Conservation (phyloP, 2,113 vertebrate species). For the Hippoglossus stenolepis region DNA sequence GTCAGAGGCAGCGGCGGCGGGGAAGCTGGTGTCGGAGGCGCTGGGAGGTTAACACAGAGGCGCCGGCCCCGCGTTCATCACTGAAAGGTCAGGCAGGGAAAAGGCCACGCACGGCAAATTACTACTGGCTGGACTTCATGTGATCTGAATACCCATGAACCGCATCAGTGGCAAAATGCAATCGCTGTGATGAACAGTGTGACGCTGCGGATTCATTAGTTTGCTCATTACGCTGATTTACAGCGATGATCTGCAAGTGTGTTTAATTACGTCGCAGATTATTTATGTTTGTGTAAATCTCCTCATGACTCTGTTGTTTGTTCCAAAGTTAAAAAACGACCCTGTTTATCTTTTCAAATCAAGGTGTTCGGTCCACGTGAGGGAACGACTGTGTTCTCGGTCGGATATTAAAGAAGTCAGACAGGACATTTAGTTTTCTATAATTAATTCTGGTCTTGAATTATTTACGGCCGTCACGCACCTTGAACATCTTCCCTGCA, state of each 20-base stretch:
- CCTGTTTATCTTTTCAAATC: neutral
- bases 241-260: neutral
- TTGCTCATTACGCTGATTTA: neutral
- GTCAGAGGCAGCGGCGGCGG: conserved; percentile 13
- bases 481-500: neutral
- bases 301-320: no score
- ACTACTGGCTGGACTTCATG: conserved; percentile 40
- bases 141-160: conserved; percentile 54
- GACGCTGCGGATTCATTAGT: conserved; percentile 23
- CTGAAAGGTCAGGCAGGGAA: conserved; percentile 56
- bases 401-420: no score
- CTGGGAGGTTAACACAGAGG: conserved; percentile 52
- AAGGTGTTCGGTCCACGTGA: neutral
- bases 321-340: neutral
- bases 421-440: no score
- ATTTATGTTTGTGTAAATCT: neutral
- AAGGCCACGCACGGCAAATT: conserved; percentile 49
- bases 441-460: no score
- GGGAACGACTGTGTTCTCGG: no score
- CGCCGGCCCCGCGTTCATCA: conserved; percentile 61
- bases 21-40: conserved; percentile 43
- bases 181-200: conserved; percentile 10
- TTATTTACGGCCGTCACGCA: no score
- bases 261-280: neutral
- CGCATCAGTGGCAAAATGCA: neutral